Percentiles rank a stretch among this genome's conserved stretches.
phyloP scores from a whole-genome alignment of 2,113 vertebrate species.

The Lagopus leucura region DNA sequence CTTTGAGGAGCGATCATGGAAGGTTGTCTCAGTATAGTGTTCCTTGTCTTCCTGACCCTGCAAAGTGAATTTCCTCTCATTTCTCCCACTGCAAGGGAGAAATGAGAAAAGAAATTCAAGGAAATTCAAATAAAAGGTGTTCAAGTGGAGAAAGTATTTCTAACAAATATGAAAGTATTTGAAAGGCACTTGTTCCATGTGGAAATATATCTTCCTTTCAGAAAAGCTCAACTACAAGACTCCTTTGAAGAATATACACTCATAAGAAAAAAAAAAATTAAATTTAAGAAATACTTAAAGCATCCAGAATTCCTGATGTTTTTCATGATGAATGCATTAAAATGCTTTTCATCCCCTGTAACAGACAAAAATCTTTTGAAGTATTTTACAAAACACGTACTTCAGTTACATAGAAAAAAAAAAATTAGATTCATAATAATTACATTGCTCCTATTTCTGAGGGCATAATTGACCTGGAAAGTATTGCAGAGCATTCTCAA shows the following conservation, averaged over 20 bases:
- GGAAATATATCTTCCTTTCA: conserved; percentile 45
- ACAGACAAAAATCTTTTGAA: not conserved
- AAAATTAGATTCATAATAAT: not conserved
- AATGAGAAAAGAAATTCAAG: not conserved
- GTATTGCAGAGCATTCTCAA: not conserved
- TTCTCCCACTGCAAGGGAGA: too few species aligned
- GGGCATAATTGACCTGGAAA: conserved; percentile 14
- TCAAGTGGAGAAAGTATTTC: conserved; percentile 49
- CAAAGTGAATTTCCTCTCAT: not conserved
- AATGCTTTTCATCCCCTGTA: not conserved
- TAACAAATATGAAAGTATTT: conserved; percentile 22
- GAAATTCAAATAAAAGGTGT: not conserved
- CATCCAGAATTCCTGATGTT: not conserved
- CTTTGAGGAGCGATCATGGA: not conserved
- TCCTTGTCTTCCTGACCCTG: not conserved
- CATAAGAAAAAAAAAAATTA: not conserved
- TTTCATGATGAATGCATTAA: not conserved
- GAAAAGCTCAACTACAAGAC: not conserved
- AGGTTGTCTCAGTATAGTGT: not conserved
- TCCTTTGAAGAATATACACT: not conserved
- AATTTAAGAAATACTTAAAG: not conserved
- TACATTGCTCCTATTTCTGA: not conserved
- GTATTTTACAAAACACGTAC: not conserved
- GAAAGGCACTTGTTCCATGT: conserved; percentile 30
- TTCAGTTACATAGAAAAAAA: not conserved